Base-by-base conservation (phyloP, 1,140 invertebrate species). In the Rhopalosiphum maidis region DNA sequence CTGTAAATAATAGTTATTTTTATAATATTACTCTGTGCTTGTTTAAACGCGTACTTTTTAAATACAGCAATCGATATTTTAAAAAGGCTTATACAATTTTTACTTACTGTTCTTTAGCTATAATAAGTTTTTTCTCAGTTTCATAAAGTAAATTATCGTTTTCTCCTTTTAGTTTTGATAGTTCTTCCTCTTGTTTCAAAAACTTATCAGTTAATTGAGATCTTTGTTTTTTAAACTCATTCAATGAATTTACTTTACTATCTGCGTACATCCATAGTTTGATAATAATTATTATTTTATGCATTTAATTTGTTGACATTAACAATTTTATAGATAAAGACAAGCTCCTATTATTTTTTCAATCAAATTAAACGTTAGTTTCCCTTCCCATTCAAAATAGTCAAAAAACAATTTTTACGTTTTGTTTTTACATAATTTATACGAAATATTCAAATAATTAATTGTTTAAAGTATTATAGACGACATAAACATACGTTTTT, bases 211-310 rank as follows among this genome's bases (percentile, higher is more conserved):
- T 93, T 25, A 93, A 51, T 41, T 93, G 68, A 41, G 91, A 18
- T 85, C 91, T 48, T 55, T 93, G 91, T 93, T 93, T 93, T 41
- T 93, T 93, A 25, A 93, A 93, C n/a, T 93, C 91, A n/a, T 93
- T 93, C 37, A 93, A 55, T 41, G 91, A 93, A 54, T 93, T 93
- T 30, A 93, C 82, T 93, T 93, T 93, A 23, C 91, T 93, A 1
- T 93, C 91, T 93, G 35, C 7, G 25, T 15, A 15, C 22, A 60
- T 60, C 30, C 3, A 60, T 11, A 68, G 30, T 68, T 30, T 30
- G 15, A 30, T 30, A 60, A 68, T 68, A 68, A 30, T n/a, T 15
- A 68, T 68, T n/a, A n/a, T 68, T 68, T 68, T 9, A 15, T n/a
- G 9, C 4, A 15, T 68, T n/a, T 68, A 15, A 68, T 68, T 68